These are phyloP conservation scores for Guaruba guarouba DNA, from an alignment of 2,113 vertebrate genomes.

Conservation along the genomic window DNA sequence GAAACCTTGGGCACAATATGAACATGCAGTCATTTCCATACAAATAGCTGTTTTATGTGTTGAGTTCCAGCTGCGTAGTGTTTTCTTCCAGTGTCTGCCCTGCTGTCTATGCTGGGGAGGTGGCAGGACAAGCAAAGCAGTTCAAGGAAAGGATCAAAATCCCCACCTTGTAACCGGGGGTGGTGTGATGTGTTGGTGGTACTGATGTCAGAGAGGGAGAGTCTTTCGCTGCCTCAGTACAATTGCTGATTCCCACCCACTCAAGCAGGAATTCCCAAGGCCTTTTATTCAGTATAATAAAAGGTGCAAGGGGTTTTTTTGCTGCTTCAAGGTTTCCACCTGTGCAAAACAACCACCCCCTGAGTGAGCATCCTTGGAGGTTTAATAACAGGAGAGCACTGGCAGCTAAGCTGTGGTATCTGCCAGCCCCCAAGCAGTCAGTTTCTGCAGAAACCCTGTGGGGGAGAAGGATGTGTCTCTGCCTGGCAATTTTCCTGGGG, in stretches of 20 bases:
- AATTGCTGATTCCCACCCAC: not conserved
- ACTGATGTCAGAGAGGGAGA: not conserved
- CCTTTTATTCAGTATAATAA: not conserved
- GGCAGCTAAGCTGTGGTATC: not conserved
- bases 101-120: not conserved
- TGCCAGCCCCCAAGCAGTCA: not conserved
- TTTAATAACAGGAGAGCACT: not conserved
- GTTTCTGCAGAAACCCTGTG: not conserved
- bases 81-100: not conserved
- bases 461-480: not conserved
- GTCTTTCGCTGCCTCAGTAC: not conserved
- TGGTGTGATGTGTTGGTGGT: not conserved
- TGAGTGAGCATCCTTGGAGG: not conserved
- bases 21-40: not conserved
- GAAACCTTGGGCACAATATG: not conserved
- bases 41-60: not conserved
- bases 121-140: not conserved
- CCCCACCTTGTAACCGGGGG: not conserved
- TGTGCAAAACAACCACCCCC: not conserved
- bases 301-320: not conserved
- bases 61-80: not conserved
- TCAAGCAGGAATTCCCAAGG: slow-evolving; percentile 12
- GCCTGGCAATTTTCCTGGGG: not conserved
- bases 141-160: not conserved
- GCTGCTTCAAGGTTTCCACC: not conserved